These are phyloP conservation scores for Pygocentrus nattereri DNA, from an alignment of 2,797 vertebrate species.

Conservation along the genomic window DNA sequence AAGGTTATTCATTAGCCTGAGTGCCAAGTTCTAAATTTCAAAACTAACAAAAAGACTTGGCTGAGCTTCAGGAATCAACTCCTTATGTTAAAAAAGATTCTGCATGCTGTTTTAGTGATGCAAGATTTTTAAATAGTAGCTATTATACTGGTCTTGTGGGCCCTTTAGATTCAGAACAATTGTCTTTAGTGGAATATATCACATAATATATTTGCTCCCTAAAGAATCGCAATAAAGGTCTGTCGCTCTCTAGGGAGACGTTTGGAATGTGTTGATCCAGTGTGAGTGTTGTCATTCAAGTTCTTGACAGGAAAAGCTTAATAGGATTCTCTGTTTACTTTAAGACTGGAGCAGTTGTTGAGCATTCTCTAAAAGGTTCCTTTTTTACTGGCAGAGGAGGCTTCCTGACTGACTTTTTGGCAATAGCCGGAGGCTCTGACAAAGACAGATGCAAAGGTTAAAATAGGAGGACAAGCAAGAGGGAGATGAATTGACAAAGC, in stretches of 20 bases:
- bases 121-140: background rate
- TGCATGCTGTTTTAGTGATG: background rate
- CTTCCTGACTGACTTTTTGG: conserved; percentile 30
- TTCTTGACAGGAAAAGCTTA: conserved; percentile 62
- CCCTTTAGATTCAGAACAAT: background rate
- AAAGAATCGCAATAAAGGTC: conserved; percentile 73
- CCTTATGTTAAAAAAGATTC: background rate
- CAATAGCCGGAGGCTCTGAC: conserved; percentile 20
- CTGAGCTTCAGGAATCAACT: background rate
- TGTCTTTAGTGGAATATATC: background rate
- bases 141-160: background rate
- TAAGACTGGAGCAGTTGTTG: conserved; percentile 50
- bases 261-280: conserved; percentile 74
- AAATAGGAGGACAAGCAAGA: conserved; percentile 17
- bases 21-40: conserved; percentile 4
- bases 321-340: conserved; percentile 58
- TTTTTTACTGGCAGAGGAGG: conserved; percentile 41
- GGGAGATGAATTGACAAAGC: conserved; percentile 29
- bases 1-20: conserved; percentile 52
- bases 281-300: conserved; percentile 72
- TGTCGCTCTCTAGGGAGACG: conserved; percentile 63
- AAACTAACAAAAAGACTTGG: background rate
- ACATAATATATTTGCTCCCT: conserved; percentile 45
- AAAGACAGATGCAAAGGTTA: conserved; percentile 24
- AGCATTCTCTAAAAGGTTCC: conserved; percentile 51